phyloP scores from a whole-genome alignment of 2,113 vertebrate genomes.

The Danionella cerebrum region DNA sequence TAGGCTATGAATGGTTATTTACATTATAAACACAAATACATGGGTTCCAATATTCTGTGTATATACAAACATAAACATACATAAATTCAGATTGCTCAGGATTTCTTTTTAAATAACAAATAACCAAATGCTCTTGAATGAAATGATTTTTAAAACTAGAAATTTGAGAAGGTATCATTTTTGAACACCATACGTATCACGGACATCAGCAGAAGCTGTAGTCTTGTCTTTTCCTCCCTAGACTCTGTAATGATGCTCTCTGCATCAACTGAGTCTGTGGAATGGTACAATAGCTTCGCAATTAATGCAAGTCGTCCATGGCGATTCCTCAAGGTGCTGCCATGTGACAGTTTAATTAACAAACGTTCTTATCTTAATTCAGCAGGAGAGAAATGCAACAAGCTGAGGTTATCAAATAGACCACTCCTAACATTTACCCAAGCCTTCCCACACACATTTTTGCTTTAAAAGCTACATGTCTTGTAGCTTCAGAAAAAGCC shows the following conservation, averaged over 20 bases:
- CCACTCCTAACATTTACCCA: conserved; percentile 46
- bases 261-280: conserved; percentile 6
- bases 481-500: neutral
- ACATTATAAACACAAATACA: too few species aligned
- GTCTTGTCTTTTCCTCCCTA: neutral
- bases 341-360: conserved; percentile 73
- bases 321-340: conserved; percentile 66
- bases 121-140: too few species aligned
- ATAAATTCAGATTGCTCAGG: too few species aligned
- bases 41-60: too few species aligned
- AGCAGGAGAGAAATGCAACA: conserved; percentile 64
- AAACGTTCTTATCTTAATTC: conserved; percentile 69
- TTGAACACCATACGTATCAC: neutral
- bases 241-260: neutral
- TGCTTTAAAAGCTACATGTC: neutral
- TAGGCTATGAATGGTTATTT: too few species aligned
- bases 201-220: neutral
- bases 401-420: conserved; percentile 60
- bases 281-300: conserved; percentile 44
- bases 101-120: too few species aligned
- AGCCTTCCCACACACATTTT: conserved; percentile 7
- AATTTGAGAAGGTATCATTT: neutral
- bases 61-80: too few species aligned
- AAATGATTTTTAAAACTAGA: too few species aligned
- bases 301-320: conserved; percentile 62